phyloP scores from a whole-genome alignment of 2,888 invertebrate genomes.

The Odontocerum albicorne region DNA sequence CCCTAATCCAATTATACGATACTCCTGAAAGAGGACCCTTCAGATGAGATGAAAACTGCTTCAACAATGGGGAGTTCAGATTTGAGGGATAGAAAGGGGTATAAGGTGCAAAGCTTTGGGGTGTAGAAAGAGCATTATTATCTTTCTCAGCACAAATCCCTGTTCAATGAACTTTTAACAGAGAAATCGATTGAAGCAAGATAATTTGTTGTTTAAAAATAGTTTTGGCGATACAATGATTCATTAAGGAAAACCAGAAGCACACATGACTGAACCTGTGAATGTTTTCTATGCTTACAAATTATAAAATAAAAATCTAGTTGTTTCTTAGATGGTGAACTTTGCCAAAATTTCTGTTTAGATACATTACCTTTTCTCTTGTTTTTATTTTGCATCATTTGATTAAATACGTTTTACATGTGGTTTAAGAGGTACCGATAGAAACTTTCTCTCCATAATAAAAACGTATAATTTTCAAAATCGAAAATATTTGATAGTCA shows the following conservation, averaged over 20 bases:
- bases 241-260: background rate
- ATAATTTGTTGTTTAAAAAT: constrained; percentile 13
- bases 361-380: no score
- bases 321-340: no score
- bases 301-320: no score
- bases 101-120: constrained; percentile 1
- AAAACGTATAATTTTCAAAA: no score
- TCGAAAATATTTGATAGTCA: no score
- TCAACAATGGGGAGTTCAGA: background rate
- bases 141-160: constrained; percentile 10
- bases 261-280: no score
- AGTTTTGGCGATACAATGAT: constrained; percentile 8
- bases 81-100: background rate
- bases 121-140: constrained; percentile 5
- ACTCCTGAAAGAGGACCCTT: constrained; percentile 22
- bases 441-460: no score
- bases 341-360: no score
- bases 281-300: no score
- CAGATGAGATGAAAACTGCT: constrained; percentile 1
- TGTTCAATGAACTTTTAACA: constrained; percentile 25
- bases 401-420: no score
- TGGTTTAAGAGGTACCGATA: no score
- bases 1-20: constrained; percentile 26
- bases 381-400: no score
- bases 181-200: constrained; percentile 1